Base-by-base conservation (phyloP, 2,797 vertebrate genomes). In the Pogonophryne albipinna region DNA sequence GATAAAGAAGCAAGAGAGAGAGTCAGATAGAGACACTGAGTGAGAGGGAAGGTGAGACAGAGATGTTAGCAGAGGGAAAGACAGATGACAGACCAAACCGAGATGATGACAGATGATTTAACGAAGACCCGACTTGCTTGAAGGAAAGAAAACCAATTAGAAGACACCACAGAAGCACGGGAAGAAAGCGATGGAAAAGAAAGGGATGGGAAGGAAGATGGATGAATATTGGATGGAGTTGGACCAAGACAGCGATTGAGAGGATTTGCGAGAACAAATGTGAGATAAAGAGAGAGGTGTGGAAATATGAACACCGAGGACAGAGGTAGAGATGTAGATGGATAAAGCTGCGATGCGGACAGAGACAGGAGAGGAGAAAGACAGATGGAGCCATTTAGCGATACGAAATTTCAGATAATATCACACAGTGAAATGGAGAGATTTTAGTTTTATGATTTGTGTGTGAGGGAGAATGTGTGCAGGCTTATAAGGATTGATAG, bases 21-120 rank as follows among this genome's bases (percentile, higher is more conserved):
- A 58, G 44, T 9, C 13, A 66, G 44, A 64, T 2, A 34, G n/a
- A 70, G 27, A 52, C 17, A 47, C 2, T 0, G 11, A 61, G 42
- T 51, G 49, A 10, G 47, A 53, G 38, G 12, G 27, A 70, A 66
- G 52, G 64, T 53, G 42, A 10, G 41, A 68, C 2, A 53, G 31
- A 46, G 3, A 14, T 11, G 53, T 56, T 56, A 52, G 19, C 7
- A 5, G 56, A 78, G 66, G 69, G 51, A 80, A 76, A 87, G 83
- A 82, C 71, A 38, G 34, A 9, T 38, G 63, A 78, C 84, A 85
- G 67, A 78, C 46, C 66, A 68, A 80, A 78, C 67, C 23, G 3
- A 79, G 80, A 87, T 78, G 82, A 88, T 92, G 91, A 91, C 80
- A 69, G 82, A 93, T 91, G 87, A 86, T 85, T 86, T 89, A 89